phyloP scores from a whole-genome alignment of 2,797 vertebrate genomes.

The Hydrophis major region DNA sequence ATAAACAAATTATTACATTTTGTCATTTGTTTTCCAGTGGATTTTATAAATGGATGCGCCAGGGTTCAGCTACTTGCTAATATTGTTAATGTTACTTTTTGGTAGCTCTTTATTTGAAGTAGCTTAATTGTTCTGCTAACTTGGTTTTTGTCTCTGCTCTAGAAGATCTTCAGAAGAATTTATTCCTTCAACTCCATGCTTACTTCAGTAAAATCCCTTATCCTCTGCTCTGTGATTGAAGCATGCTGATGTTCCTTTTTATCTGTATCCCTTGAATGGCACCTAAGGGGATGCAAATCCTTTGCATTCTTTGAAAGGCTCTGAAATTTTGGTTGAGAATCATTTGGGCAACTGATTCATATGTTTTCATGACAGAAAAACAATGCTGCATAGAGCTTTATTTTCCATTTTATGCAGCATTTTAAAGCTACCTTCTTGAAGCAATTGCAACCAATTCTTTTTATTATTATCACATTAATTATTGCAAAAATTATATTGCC shows the following conservation, averaged over 20 bases:
- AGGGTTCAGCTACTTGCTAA: rapidly evolving
- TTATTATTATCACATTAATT: not conserved
- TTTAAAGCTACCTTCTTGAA: not conserved
- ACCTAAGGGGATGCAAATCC: not conserved
- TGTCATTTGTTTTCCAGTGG: not conserved
- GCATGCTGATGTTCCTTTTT: not conserved
- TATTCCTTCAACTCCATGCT: not conserved
- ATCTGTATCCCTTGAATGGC: not conserved
- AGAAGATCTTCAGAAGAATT: not conserved
- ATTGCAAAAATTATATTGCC: not conserved
- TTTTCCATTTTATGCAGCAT: not conserved
- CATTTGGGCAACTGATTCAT: not conserved
- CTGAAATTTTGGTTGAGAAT: not conserved
- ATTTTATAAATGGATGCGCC: not conserved
- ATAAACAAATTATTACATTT: not conserved
- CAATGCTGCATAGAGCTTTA: not conserved
- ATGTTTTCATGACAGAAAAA: not conserved
- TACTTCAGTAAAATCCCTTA: not conserved
- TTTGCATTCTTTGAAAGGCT: not conserved
- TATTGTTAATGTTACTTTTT: not conserved
- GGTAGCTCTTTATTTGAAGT: not conserved
- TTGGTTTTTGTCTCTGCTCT: not conserved
- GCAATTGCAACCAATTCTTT: not conserved
- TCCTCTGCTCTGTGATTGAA: not conserved
- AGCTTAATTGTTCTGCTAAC: not conserved